phyloP scores from a whole-genome alignment of 2,888 invertebrate species.

The Cyclophora punctaria region DNA sequence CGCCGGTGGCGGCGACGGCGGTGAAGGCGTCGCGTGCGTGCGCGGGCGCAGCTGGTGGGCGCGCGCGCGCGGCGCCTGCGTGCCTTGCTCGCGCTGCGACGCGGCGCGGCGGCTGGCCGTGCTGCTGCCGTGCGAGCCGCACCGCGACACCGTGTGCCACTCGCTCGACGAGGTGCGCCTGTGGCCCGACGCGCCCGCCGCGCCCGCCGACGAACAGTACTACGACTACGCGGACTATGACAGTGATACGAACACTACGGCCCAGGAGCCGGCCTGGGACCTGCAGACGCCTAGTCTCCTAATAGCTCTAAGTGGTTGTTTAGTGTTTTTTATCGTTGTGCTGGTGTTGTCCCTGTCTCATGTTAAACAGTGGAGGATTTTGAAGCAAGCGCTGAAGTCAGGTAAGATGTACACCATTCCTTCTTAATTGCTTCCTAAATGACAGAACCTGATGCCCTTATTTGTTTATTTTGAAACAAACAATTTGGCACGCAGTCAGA shows the following conservation, averaged over 20 bases:
- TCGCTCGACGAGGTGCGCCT: conserved; percentile 79
- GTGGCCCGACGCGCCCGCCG: conserved; percentile 64
- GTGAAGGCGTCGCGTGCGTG: conserved; percentile 41
- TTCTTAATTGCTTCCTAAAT: background rate
- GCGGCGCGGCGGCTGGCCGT: conserved; percentile 74
- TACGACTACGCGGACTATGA: conserved; percentile 61
- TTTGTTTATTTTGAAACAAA: too few species aligned
- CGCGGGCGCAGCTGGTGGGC: conserved; percentile 82
- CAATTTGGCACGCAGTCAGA: too few species aligned
- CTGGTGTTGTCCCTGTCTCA: conserved; percentile 84
- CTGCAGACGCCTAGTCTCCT: conserved; percentile 83
- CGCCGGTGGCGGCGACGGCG: too few species aligned
- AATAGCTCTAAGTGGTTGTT: conserved; percentile 83
- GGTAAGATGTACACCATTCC: conserved; percentile 61
- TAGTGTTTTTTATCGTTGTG: conserved; percentile 86
- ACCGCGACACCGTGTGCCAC: conserved; percentile 84
- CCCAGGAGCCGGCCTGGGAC: conserved; percentile 77
- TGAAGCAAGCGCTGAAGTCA: conserved; percentile 85
- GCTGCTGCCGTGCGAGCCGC: conserved; percentile 81
- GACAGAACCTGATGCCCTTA: background rate
- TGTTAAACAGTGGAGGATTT: conserved; percentile 85
- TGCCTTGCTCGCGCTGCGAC: conserved; percentile 82
- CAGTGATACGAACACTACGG: conserved; percentile 38
- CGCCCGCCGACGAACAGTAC: conserved; percentile 54
- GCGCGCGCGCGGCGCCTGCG: conserved; percentile 77